Conservation (phyloP, 1,140 invertebrate species). For the Drosophila simulans region DNA sequence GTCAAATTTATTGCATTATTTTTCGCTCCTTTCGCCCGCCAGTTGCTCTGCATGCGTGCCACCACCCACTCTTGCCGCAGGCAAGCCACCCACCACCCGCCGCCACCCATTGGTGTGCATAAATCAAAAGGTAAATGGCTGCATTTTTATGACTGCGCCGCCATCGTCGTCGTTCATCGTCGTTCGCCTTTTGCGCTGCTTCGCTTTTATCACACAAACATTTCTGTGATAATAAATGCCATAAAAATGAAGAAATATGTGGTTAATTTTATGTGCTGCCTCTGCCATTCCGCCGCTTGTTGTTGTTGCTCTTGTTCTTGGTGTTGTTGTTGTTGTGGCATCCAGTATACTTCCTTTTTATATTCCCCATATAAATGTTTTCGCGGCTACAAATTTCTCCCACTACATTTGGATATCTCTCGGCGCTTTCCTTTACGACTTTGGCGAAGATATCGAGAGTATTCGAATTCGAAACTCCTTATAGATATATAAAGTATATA, state of each 20-base stretch:
- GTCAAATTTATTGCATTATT: slow-evolving; percentile 83
- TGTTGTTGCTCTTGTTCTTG: neutral
- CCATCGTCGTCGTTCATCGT: slow-evolving; percentile 67
- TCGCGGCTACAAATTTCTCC: slow-evolving; percentile 74
- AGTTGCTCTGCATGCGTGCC: slow-evolving; percentile 54
- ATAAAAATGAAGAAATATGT: slow-evolving; percentile 84
- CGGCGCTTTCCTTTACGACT: slow-evolving; percentile 38
- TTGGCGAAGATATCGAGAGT: slow-evolving; percentile 15
- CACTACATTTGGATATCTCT: slow-evolving; percentile 38
- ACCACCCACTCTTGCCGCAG: slow-evolving; percentile 1
- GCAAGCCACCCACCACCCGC: slow-evolving; percentile 1
- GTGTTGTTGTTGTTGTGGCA: slow-evolving; percentile 5
- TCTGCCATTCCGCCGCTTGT: neutral
- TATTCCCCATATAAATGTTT: slow-evolving; percentile 78
- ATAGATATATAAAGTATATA: no score
- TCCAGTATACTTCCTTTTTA: slow-evolving; percentile 66
- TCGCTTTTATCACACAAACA: slow-evolving; percentile 82
- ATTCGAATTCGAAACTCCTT: neutral
- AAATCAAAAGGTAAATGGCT: slow-evolving; percentile 83
- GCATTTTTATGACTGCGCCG: slow-evolving; percentile 81
- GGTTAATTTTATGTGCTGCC: slow-evolving; percentile 81
- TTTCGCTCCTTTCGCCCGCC: slow-evolving; percentile 56
- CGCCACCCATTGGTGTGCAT: slow-evolving; percentile 60
- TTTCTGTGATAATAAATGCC: slow-evolving; percentile 83
- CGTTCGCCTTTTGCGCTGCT: slow-evolving; percentile 69